These are phyloP conservation scores for Nannoperca obscura DNA, from an alignment of 2,797 vertebrate genomes.

Conservation along the genomic window DNA sequence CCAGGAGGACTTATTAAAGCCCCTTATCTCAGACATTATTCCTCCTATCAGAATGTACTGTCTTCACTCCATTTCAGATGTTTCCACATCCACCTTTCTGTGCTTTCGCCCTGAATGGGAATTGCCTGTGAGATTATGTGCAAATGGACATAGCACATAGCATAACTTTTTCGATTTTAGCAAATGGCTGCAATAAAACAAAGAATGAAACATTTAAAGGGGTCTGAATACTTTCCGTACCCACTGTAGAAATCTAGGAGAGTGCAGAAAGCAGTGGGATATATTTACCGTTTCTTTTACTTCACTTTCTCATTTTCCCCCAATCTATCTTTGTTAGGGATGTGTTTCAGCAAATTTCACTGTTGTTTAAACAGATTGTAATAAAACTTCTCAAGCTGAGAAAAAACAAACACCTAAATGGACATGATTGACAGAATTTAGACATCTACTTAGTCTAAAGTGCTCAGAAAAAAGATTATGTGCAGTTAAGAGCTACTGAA, in stretches of 20 bases:
- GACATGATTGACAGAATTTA: slow-evolving; percentile 6
- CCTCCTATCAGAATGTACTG: slow-evolving; percentile 18
- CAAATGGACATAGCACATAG: slow-evolving; percentile 16
- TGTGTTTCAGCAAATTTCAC: slow-evolving; percentile 16
- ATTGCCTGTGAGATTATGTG: slow-evolving; percentile 29
- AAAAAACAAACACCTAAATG: slow-evolving; percentile 9
- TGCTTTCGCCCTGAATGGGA: slow-evolving; percentile 13
- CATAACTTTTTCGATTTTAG: too few relatives aligned
- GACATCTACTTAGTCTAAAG: slow-evolving; percentile 25
- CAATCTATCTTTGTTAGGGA: not conserved
- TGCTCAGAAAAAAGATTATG: slow-evolving; percentile 9
- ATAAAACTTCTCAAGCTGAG: not conserved
- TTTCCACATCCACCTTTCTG: slow-evolving; percentile 21
- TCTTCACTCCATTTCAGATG: slow-evolving; percentile 17
- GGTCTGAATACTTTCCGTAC: too few relatives aligned
- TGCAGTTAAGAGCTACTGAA: slow-evolving; percentile 7
- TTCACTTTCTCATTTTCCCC: not conserved
- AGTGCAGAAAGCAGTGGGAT: not conserved
- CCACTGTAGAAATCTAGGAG: not conserved
- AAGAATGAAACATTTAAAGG: too few relatives aligned
- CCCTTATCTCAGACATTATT: slow-evolving; percentile 31
- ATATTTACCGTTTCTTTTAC: not conserved
- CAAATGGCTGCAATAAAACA: too few relatives aligned
- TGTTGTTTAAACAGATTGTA: not conserved
- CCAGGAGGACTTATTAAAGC: slow-evolving; percentile 51